phyloP scores from a whole-genome alignment of 2,888 invertebrate genomes.

The Cosmia trapezina region DNA sequence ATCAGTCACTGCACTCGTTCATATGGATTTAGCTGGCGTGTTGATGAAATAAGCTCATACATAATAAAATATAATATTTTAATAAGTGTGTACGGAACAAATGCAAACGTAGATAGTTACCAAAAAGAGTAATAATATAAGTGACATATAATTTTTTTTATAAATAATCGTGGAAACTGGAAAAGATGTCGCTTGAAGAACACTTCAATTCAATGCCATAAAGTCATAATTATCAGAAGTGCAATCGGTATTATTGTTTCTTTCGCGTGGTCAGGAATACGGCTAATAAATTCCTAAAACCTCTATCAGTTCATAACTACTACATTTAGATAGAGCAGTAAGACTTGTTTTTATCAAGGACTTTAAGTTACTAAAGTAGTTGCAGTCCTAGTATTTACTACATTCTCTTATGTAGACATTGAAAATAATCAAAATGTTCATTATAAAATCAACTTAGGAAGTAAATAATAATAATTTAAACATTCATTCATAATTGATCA shows the following conservation, averaged over 20 bases:
- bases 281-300: conserved; percentile 29
- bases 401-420: conserved; percentile 43
- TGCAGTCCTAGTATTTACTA: conserved; percentile 40
- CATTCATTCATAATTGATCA: conserved; percentile 40
- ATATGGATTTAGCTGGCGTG: conserved; percentile 51
- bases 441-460: neutral
- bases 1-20: conserved; percentile 83
- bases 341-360: conserved; percentile 58
- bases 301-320: conserved; percentile 22
- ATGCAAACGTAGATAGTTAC: neutral
- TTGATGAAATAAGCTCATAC: conserved; percentile 22
- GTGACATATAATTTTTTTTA: neutral
- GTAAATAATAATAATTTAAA: neutral
- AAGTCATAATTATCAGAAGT: too few relatives aligned
- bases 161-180: neutral
- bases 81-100: neutral
- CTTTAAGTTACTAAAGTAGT: conserved; percentile 42
- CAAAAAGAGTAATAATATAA: neutral
- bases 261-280: conserved; percentile 11
- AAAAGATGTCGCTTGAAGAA: neutral
- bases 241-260: neutral
- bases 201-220: neutral
- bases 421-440: conserved; percentile 1
- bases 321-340: conserved; percentile 45
- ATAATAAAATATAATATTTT: neutral